Base-by-base conservation (phyloP, 2,888 invertebrate genomes). In the Notodonta dromedarius region DNA sequence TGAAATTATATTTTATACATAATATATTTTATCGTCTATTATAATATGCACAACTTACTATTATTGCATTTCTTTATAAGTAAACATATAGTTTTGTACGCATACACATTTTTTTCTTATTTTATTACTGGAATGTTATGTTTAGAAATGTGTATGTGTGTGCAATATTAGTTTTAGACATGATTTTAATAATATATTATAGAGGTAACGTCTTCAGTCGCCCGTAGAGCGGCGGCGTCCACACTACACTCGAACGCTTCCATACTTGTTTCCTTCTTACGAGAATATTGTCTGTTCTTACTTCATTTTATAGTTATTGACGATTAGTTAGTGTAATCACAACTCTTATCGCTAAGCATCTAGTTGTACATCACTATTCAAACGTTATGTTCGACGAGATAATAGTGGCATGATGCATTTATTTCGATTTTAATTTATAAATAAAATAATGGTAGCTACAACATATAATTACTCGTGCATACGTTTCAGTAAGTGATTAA, bases 361-460 rank as follows among this genome's bases (percentile, higher is more conserved):
- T 91, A 91, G 90, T 86, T 88, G 78, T 88, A 86, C 83, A 86
- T 85, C 86, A 86, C 85, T 88, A 84, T 88, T 80, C 85, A 79
- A 78, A 88, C 79, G 87, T 90, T 91, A 91, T 87, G 88, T 91
- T 90, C 87, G 79, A 85, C 85, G 89, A 92, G 90, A 91, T 91
- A 87, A 89, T 87, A 90, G 93, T 93, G 91, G 92, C 92, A 85
- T 91, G 91, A 92, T 93, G 93, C 93, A 93, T 93, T 93, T 93
- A 93, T 93, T 91, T 91, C 78, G 87, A 90, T 91, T 91, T 90
- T 93, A 92, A 90, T 91, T 92, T 91, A 91, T 89, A 85, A 24
- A 24, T 24, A 24, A 24, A 24, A 84, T 92, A 91, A 90, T 89
- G 89, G 88, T 92, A 93, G 91, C 91, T 90, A 90, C 89, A 90